A percentile compares a stretch with the other conserved stretches of the same genome.
Conservation (phyloP, 2,797 vertebrate species). For the Gobionotothen gibberifrons region DNA sequence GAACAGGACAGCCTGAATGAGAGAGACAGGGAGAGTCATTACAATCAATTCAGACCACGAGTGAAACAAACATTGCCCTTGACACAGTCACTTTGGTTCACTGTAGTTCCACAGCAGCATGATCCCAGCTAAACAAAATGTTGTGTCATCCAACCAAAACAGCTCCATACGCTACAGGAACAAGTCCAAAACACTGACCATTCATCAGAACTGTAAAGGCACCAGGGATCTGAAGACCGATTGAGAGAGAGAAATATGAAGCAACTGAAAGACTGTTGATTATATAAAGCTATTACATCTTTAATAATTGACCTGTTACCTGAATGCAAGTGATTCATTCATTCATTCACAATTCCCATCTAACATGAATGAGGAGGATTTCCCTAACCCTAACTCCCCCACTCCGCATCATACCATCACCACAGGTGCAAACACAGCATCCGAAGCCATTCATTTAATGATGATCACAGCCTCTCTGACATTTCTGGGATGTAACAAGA, state of each 20-base stretch:
- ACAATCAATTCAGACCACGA: conserved; percentile 76
- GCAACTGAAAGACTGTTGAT: background rate
- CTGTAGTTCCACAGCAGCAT: conserved; percentile 37
- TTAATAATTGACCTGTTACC: background rate
- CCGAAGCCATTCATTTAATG: conserved; percentile 6
- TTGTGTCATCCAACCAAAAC: background rate
- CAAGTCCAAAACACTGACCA: background rate
- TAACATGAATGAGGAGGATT: background rate
- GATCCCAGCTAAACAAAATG: conserved; percentile 25
- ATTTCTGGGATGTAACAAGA: conserved; percentile 2
- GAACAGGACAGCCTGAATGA: conserved; percentile 42
- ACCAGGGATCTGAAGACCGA: background rate
- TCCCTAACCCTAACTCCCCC: background rate
- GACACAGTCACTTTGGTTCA: conserved; percentile 62
- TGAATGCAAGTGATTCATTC: background rate
- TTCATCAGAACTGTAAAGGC: conserved; percentile 1
- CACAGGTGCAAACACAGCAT: conserved; percentile 4
- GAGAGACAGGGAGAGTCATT: conserved; percentile 60
- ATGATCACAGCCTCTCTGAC: conserved; percentile 7
- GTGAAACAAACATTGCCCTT: conserved; percentile 72
- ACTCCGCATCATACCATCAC: background rate
- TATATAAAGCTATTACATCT: background rate
- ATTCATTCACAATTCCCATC: background rate
- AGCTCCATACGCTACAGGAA: background rate
- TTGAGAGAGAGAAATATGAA: conserved; percentile 1